A percentile compares a stretch with the other conserved stretches of the same genome.
Conservation (phyloP, 1,140 invertebrate species). For the Drosophila kanapiae region DNA sequence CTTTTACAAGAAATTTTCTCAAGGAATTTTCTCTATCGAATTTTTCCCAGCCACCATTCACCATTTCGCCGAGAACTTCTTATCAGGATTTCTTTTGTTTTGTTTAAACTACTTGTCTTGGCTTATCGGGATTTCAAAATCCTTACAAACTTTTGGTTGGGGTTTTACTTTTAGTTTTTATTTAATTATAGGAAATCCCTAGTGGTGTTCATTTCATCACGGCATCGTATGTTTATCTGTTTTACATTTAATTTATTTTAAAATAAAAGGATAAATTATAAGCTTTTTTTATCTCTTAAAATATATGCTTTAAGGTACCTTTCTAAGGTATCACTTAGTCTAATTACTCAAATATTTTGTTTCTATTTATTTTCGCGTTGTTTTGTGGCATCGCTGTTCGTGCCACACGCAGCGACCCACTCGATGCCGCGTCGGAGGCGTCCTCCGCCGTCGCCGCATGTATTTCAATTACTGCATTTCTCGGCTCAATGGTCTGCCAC, state of each 20-base stretch:
- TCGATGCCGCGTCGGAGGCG: constrained; percentile 17
- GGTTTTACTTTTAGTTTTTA: neutral
- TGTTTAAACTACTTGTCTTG: neutral
- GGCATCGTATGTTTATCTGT: too few relatives aligned
- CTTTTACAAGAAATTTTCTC: constrained; percentile 3
- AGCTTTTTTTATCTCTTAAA: neutral
- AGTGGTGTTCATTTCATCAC: too few relatives aligned
- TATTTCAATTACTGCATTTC: constrained; percentile 84
- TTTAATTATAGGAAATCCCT: too few relatives aligned
- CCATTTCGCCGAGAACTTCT: neutral
- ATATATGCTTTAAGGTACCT: too few relatives aligned
- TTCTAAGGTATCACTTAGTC: neutral
- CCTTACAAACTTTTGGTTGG: neutral
- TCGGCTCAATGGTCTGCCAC: constrained; percentile 42
- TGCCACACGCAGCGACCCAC: constrained; percentile 48
- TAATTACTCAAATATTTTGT: neutral
- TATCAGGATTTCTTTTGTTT: neutral
- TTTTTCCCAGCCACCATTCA: neutral
- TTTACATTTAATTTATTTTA: too few relatives aligned
- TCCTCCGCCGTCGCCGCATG: constrained; percentile 64
- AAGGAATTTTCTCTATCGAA: neutral
- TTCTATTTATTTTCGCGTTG: constrained; percentile 9
- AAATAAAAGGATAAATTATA: too few relatives aligned
- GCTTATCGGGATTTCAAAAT: neutral
- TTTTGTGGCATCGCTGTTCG: constrained; percentile 32